A percentile compares a stretch with the other conserved stretches of the same genome.
These are phyloP conservation scores for Anguilla marmorata DNA, from an alignment of 2,797 vertebrate genomes.

Conservation along the genomic window DNA sequence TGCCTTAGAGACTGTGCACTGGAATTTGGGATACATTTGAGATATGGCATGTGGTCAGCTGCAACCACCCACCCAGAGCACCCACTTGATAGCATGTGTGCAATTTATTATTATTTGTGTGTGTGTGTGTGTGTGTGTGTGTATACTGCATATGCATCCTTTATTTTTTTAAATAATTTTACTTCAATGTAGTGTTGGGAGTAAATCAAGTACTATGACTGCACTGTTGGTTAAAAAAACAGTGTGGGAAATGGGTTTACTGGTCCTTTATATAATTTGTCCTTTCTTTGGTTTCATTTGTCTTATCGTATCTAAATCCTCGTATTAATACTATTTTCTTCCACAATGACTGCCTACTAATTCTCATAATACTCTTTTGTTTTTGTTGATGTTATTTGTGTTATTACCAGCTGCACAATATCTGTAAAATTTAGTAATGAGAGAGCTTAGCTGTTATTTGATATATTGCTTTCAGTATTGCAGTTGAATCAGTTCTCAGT, in stretches of 20 bases:
- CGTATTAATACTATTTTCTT: neutral
- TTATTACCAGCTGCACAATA: constrained; percentile 9
- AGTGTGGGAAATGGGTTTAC: neutral
- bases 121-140: neutral
- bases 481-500: neutral
- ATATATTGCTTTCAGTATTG: neutral
- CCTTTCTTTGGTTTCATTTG: neutral
- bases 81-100: neutral
- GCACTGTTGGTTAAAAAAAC: neutral
- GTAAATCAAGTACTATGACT: neutral
- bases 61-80: neutral
- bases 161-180: neutral
- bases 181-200: neutral
- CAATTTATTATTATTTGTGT: neutral
- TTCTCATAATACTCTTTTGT: constrained; percentile 17
- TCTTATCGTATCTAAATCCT: neutral
- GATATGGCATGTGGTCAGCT: neutral
- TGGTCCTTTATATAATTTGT: neutral
- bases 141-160: neutral
- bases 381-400: neutral
- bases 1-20: neutral
- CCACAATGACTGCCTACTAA: neutral
- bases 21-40: neutral
- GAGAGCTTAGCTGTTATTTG: neutral
- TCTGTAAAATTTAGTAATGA: neutral